Evolutionary conservation across 2,888 invertebrate species (phyloP), one percentile per base, ranked within the genome.

Genomic region (Spisula subtruncata): DNA sequence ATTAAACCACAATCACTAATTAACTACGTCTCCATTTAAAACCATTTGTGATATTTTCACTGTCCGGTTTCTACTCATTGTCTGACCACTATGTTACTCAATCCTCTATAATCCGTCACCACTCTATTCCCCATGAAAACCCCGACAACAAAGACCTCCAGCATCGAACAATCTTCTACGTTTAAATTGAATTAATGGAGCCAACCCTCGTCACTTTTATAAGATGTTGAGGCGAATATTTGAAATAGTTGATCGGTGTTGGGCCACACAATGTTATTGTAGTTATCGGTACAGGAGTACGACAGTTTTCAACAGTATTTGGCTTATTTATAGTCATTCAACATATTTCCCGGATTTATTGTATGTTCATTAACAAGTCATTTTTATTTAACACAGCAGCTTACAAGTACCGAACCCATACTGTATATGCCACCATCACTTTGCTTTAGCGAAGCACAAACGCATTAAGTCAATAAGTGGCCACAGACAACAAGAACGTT

Each of bases 31-130:
- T 32, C 35, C 32, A 75, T 75, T 32, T 35, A 16, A 14, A 32
- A 35, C 35, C 14, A 35, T 75, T 75, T 75, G 75, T 14, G 75
- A 35, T 75, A 75, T 75, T 75, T 20, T 18, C 16, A 75, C 75
- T 12, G 75, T 16, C 35, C 75, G 60, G n/a, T 75, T 32, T n/a
- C 14, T 75, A 25, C 32, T 32, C 10, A 75, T 75, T 75, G 75
- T 32, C 75, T 35, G 32, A 75, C 75, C 75, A 35, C 75, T 25
- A 75, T 75, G 75, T 75, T 75, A 75, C 75, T 35, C 32, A 75
- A 75, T 75, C 75, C 0, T 14, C 32, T 32, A 35, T 35, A 35
- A 35, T 32, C 32, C 18, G 16, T 14, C 25, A 75, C 32, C 75
- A 75, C 75, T 75, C 25, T 14, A 14, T 14, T 32, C 75, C 16